These are phyloP conservation scores for Zaprionus bogoriensis DNA, from an alignment of 2,888 invertebrate species.

Conservation along the genomic window DNA sequence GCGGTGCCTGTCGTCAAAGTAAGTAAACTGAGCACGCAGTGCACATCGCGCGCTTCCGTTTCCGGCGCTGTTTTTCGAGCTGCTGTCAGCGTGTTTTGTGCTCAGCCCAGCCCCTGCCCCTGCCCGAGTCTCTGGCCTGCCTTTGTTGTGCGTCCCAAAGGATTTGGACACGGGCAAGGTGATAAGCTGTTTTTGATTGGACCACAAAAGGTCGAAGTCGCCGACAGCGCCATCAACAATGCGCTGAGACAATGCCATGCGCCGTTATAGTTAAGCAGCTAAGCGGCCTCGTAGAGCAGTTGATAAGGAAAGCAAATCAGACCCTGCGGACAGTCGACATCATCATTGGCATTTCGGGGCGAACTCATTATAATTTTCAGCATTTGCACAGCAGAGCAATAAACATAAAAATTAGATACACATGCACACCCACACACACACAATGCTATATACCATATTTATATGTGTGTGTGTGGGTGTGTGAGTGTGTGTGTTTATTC, in stretches of 20 bases:
- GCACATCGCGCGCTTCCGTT: slow-evolving; percentile 50
- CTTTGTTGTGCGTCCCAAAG: slow-evolving; percentile 37
- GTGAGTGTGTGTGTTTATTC: slow-evolving; percentile 13
- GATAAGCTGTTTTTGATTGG: slow-evolving; percentile 61
- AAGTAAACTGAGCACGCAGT: slow-evolving; percentile 58
- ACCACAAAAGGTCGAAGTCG: slow-evolving; percentile 32
- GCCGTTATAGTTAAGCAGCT: background rate
- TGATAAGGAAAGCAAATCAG: slow-evolving; percentile 51
- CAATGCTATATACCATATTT: background rate
- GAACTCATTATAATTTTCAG: slow-evolving; percentile 20
- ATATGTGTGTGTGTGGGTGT: background rate
- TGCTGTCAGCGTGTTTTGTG: slow-evolving; percentile 8
- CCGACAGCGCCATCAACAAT: slow-evolving; percentile 19
- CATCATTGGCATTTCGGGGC: too few species aligned
- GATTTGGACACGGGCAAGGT: slow-evolving; percentile 47
- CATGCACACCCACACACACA: background rate
- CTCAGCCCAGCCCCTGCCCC: background rate
- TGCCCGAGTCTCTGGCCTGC: background rate
- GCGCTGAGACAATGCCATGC: background rate
- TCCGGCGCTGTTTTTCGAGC: slow-evolving; percentile 41
- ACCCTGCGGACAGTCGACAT: background rate
- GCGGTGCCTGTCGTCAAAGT: slow-evolving; percentile 42
- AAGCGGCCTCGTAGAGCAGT: slow-evolving; percentile 46
- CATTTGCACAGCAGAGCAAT: slow-evolving; percentile 36
- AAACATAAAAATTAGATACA: slow-evolving; percentile 53